Base-by-base conservation (phyloP, 2,113 vertebrate genomes). In the Dermatemys mawii region DNA sequence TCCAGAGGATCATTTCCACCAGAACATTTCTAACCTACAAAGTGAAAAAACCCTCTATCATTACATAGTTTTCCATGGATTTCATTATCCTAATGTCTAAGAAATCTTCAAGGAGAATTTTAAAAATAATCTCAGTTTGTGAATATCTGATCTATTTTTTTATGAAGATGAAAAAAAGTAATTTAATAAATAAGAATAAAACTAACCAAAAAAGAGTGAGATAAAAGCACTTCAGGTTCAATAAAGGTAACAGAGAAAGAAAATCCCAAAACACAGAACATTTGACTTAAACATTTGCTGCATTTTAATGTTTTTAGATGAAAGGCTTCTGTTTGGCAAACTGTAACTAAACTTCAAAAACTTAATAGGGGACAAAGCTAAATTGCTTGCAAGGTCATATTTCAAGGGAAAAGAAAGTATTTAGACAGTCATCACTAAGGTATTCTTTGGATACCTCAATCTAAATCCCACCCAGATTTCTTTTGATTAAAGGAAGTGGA, bases 241-340 rank as follows among this genome's bases (percentile, higher is more conserved):
- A 19, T 70, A 51, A 41, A 86, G 1, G 9, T 80, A 93, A 84
- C 54, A 27, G 1, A 81, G 79, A 89, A 90, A 44, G 26, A 94
- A 97, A 97, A 95, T 86, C 32, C 6, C 21, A 12, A 92, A 92
- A 63, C 16, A 90, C 41, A 96, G 80, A 82, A 96, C 54, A 1
- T 67, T 73, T 80, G 10, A 50, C 8, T 82, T 92, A 81, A 92
- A 90, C 2, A 75, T 86, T 93, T 93, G 2, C n/a, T 95, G 26
- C 14, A 49, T 94, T 97, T 96, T 85, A 91, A 88, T 87, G 14
- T 5, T 54, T 53, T 89, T 90, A 83, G 55, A 92, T 89, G 51
- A 84, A 96, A 97, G 38, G 13, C 22, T 7, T 55, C 0, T 35
- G 26, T 81, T 26, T 49, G n/a, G 41, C 16, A 94, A 95, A 82